Evolutionary conservation across 1,140 invertebrate species (phyloP).

Genomic region (Oreohelix idahoensis): DNA sequence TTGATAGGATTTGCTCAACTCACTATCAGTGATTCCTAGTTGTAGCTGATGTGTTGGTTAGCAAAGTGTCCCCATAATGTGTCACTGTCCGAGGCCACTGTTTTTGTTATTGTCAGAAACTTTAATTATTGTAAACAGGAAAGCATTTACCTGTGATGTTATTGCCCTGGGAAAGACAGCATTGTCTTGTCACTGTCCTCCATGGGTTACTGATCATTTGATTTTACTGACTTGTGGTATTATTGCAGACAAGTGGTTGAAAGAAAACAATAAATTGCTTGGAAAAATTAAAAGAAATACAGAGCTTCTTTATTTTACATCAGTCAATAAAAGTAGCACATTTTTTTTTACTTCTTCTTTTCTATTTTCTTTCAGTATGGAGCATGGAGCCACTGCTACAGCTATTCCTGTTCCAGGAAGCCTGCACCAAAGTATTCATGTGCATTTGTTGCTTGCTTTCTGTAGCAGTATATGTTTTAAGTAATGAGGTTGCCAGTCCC

Average conservation of each 20-base stretch:
- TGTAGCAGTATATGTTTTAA: no score
- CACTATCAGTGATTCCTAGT: slow-evolving; percentile 73
- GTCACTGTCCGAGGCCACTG: background rate
- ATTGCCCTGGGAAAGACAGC: background rate
- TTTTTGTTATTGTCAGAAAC: background rate
- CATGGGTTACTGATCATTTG: background rate
- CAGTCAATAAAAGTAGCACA: no score
- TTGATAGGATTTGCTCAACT: slow-evolving; percentile 97
- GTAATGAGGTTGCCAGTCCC: no score
- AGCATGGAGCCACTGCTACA: no score
- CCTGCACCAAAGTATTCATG: no score
- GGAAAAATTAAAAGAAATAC: no score
- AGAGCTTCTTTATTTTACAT: no score
- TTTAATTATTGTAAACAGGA: background rate
- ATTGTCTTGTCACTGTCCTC: background rate
- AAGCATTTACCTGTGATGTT: slow-evolving; percentile 10
- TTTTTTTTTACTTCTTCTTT: no score
- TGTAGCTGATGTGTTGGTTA: background rate
- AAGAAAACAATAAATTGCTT: background rate
- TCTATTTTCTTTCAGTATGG: no score
- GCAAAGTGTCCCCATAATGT: background rate
- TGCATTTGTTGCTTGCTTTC: no score
- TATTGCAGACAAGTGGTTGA: background rate
- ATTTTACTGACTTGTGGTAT: background rate
- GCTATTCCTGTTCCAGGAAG: no score